phyloP scores from a whole-genome alignment of 2,113 vertebrate species.

The Heterocephalus glaber region DNA sequence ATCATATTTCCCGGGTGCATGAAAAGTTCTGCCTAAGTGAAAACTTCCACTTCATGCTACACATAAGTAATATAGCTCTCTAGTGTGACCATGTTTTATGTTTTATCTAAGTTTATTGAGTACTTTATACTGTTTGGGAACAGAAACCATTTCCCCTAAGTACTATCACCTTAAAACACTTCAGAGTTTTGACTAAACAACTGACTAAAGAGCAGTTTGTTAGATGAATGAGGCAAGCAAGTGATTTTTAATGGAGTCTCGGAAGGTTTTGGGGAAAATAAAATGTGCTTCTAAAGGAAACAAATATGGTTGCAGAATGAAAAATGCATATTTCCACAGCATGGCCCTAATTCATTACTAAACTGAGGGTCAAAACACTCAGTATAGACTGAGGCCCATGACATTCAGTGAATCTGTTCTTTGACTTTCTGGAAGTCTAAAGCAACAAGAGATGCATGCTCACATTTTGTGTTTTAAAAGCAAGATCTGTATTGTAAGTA shows the following conservation, averaged over 20 bases:
- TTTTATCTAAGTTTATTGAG: slow-evolving; percentile 29
- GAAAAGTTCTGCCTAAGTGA: background rate
- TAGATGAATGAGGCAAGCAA: slow-evolving; percentile 1
- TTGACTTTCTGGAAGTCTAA: background rate
- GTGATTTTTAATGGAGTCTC: slow-evolving; percentile 56
- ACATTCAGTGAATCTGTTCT: background rate
- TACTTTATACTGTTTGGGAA: slow-evolving; percentile 35
- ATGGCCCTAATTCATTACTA: background rate
- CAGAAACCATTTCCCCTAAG: slow-evolving; percentile 42
- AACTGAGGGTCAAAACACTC: background rate
- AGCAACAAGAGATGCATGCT: background rate
- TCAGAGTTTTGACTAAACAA: slow-evolving; percentile 42
- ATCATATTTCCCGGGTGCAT: background rate
- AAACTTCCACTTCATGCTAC: background rate
- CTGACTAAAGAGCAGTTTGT: slow-evolving; percentile 16
- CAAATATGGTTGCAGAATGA: background rate
- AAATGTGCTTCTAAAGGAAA: slow-evolving; percentile 11
- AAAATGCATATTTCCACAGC: background rate
- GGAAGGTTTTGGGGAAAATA: slow-evolving; percentile 42
- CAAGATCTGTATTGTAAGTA: background rate
- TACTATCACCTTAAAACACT: slow-evolving; percentile 45
- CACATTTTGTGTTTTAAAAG: background rate
- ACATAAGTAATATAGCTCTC: background rate
- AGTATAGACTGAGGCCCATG: background rate
- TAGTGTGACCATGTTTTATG: background rate